Evolutionary conservation across 2,113 vertebrate genomes (phyloP), one percentile per base, ranked within the genome.

Genomic region (Tenrec ecaudatus): DNA sequence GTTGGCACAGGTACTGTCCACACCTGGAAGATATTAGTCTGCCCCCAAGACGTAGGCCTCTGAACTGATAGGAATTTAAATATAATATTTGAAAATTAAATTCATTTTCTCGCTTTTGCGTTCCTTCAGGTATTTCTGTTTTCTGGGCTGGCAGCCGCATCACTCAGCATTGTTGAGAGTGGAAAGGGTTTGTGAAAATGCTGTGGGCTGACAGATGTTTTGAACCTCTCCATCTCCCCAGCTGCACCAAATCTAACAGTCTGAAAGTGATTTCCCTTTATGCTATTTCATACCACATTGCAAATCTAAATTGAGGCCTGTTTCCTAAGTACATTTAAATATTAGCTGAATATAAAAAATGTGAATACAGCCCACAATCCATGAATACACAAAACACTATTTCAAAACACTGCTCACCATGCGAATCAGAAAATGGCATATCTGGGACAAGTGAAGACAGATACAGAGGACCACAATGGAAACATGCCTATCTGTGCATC

Each of bases 291-390:
- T 85, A 96, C 77, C 95, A 95, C 92, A 93, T 89, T 96, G 92
- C 94, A 97, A 92, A 93, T 94, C 80, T 92, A 96, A 94, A 95
- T 94, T 90, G 92, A 97, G 64, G 91, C 73, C 93, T 94, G 86
- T 93, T 97, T 96, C 86, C 91, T 95, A 96, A 97, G 96, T 95
- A 92, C 83, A 95, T 95, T 97, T 92, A 95, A 97, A 93, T 97
- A 96, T 97, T 97, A 97, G 95, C 90, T 96, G 92, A 91, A 96
- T 97, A 93, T 93, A 95, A 96, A 60, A 96, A 88, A 94, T 92
- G 88, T 94, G 93, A 97, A 95, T 93, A 95, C 68, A 91, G 90
- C 88, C 90, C 95, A 94, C 93, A 92, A 89, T 91, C 94, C 89
- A 95, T 95, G 95, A 96, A 95, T 96, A 95, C 78, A 36, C 86